Percentiles rank a stretch among this genome's conserved stretches.
These are phyloP conservation scores for Pseudolaguvia tuberculata DNA, from an alignment of 2,113 vertebrate species.

Conservation along the genomic window DNA sequence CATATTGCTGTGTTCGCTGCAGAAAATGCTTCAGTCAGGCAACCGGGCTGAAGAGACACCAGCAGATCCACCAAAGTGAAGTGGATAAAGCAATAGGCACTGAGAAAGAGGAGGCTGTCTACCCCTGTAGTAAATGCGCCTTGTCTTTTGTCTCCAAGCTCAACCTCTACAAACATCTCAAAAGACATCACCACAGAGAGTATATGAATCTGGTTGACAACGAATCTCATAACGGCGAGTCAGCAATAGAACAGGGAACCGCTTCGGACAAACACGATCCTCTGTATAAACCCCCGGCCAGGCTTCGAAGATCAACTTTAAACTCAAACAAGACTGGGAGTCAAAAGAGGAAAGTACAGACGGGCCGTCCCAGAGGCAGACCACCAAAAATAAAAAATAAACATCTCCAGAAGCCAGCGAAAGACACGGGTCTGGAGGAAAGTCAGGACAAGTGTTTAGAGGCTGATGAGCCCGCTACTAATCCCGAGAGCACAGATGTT, in stretches of 20 bases:
- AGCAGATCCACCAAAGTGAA: conserved; percentile 42
- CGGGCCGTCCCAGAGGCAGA: conserved; percentile 26
- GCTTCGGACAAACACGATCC: conserved; percentile 41
- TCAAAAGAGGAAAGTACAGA: conserved; percentile 19
- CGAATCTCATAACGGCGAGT: neutral
- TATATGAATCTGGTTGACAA: conserved; percentile 34
- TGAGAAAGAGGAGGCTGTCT: neutral
- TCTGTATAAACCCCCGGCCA: conserved; percentile 36
- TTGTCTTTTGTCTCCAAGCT: conserved; percentile 38
- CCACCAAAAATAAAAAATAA: conserved; percentile 36
- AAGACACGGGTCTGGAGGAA: neutral
- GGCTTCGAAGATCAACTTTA: neutral
- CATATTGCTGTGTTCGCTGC: conserved; percentile 49
- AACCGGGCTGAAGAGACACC: conserved; percentile 51
- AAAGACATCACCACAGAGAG: conserved; percentile 40
- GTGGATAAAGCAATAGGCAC: neutral
- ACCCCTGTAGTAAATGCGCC: conserved; percentile 38
- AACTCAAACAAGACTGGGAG: conserved; percentile 6
- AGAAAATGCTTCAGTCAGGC: conserved; percentile 53
- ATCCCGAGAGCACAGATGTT: conserved; percentile 10
- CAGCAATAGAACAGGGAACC: neutral
- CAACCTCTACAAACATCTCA: conserved; percentile 41
- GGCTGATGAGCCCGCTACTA: conserved; percentile 5
- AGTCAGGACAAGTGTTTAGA: conserved; percentile 5
- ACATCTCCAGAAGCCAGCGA: neutral